Evolutionary conservation across 2,797 vertebrate genomes (phyloP), one percentile per base, ranked within the genome.

Genomic region (Botia almorhae): DNA sequence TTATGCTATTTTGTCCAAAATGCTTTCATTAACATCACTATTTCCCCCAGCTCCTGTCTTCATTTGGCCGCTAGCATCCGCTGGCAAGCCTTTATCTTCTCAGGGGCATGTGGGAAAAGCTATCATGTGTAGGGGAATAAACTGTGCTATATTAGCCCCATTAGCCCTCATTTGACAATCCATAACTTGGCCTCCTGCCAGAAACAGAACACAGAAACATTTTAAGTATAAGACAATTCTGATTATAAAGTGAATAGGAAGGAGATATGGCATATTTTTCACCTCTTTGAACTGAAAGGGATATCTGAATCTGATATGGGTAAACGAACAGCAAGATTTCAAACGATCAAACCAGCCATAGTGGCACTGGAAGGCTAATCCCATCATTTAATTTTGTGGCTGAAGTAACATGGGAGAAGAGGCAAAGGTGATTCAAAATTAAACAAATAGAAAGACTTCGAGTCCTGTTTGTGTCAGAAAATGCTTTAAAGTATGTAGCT

Each of bases 381-480:
- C 14, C 2, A 39, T 53, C 16, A 50, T 50, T 21, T 16, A 14
- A 39, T 6, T 39, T 21, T 14, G n/a, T 21, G 26, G 6, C 39
- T 43, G 7, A 43, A 43, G 8, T 43, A 1, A 8, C 1, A 10
- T 43, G 39, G 39, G 26, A n/a, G 29, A 53, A 10, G 43, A 23
- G 26, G 50, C 11, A 68, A 11, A 17, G 11, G 11, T 8, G 10
- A 10, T 53, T n/a, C n/a, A n/a, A n/a, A n/a, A n/a, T n/a, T n/a
- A n/a, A n/a, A n/a, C n/a, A n/a, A n/a, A n/a, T n/a, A n/a, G n/a
- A n/a, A n/a, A n/a, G n/a, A n/a, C n/a, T n/a, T n/a, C n/a, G n/a
- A 12, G 56, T 56, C 19, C 50, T 69, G 69, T 81, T 81, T 81
- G 68, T 83, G 89, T 89, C 87, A 81, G 88, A 89, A 89, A 89